phyloP scores from a whole-genome alignment of 2,797 vertebrate genomes.

The Esox masquinongy region DNA sequence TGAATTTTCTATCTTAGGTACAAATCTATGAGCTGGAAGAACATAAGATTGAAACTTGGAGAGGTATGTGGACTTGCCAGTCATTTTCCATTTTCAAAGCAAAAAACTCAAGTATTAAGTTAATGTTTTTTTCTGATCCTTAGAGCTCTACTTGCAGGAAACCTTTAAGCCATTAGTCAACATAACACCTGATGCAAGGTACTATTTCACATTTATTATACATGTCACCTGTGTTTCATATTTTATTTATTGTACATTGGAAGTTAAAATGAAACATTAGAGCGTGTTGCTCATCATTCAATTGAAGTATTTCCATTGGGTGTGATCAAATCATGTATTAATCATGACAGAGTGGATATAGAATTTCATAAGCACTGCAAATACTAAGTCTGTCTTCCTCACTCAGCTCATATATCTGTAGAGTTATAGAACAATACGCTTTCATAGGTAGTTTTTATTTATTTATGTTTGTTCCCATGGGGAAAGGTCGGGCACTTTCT shows the following conservation, averaged over 20 bases:
- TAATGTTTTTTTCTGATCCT: conserved; percentile 1
- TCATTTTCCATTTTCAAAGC: neutral
- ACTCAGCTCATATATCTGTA: neutral
- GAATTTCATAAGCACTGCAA: neutral
- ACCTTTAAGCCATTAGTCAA: conserved; percentile 98
- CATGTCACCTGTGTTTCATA: neutral
- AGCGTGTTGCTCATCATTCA: neutral
- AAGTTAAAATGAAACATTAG: neutral
- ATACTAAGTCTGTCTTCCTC: neutral
- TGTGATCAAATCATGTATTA: neutral
- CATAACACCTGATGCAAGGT: conserved; percentile 96
- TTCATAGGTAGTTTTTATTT: neutral
- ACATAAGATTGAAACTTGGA: conserved; percentile 96
- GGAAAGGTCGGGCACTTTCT: neutral
- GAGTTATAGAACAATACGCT: neutral
- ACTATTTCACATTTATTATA: neutral
- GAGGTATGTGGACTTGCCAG: conserved; percentile 78
- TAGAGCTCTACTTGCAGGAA: conserved; percentile 98
- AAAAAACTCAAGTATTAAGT: neutral
- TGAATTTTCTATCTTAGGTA: conserved; percentile 72
- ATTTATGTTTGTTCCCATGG: conserved; percentile 2
- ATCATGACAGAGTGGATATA: neutral
- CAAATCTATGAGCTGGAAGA: conserved; percentile 98
- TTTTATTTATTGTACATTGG: neutral
- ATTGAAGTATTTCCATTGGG: neutral